Evolutionary conservation across 1,140 invertebrate species (phyloP), one percentile per base, ranked within the genome.

Genomic region (Cepaea nemoralis): DNA sequence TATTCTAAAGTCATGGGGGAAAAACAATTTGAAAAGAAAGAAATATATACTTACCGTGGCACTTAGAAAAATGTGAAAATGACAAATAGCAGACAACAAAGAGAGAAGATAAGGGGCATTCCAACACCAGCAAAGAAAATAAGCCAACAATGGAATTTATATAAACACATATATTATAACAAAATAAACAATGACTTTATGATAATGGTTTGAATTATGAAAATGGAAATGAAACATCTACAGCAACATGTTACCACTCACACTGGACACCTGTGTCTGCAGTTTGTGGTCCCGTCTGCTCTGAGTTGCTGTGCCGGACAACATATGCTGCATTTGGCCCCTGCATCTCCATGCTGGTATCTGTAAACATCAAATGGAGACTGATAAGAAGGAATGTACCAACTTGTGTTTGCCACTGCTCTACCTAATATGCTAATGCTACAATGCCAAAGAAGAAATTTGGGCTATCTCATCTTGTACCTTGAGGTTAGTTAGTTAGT

Each of bases 241-340:
- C n/a, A n/a, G n/a, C n/a, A n/a, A n/a, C n/a, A n/a, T n/a, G 33
- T 39, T 12, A 22, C n/a, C 19, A 77, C 75, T 77, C 27, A 80
- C 78, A 80, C 3, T 59, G 39, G 39, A 80, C 73, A 31, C 69
- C 73, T n/a, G 67, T 80, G 78, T 80, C 78, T 35, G 78, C 78
- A 22, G 37, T 37, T 40, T 70, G 66, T 31, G 78, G 78, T 1
- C 77, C 66, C 10, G n/a, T 69, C 24, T 79, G 77, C 24, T 14
- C 55, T 24, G 48, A n/a, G 63, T 31, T 45, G 37, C 27, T 19
- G 37, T 69, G 63, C 5, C 77, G 40, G 35, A 80, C 45, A 33
- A 80, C 31, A 39, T 80, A 80, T 27, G 42, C 66, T 22, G 78
- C 67, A 39, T 71, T 73, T 24, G 33, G 31, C 0, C 42, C 71